phyloP scores from a whole-genome alignment of 2,113 vertebrate genomes.

The Aleadryas rufinucha region DNA sequence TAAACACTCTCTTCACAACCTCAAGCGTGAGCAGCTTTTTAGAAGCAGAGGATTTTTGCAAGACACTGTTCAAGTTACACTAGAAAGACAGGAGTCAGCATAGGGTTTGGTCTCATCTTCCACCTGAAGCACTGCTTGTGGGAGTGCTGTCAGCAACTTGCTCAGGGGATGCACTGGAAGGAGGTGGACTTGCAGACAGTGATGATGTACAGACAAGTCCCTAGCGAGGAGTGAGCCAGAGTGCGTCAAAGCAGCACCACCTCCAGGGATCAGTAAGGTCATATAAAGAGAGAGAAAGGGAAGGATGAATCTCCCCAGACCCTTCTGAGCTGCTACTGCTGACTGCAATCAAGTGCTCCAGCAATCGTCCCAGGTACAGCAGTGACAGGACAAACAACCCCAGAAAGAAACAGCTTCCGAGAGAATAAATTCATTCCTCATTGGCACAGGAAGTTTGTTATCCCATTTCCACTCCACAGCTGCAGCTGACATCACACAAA shows the following conservation, averaged over 20 bases:
- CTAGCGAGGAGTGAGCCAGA: fast-evolving
- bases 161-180: not conserved
- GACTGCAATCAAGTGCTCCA: not conserved
- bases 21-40: not conserved
- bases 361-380: fast-evolving
- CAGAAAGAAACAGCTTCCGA: not conserved
- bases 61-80: not conserved
- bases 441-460: not conserved
- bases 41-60: not conserved
- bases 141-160: not conserved
- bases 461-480: not conserved
- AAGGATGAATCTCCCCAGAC: not conserved
- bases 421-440: not conserved
- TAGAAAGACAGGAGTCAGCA: not conserved
- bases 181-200: not conserved
- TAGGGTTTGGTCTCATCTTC: not conserved
- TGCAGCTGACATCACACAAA: not conserved
- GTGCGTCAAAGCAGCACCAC: not conserved
- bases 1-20: not conserved
- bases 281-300: not conserved
- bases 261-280: not conserved
- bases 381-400: not conserved
- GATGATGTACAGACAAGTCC: fast-evolving
- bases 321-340: not conserved
- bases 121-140: fast-evolving